These are phyloP conservation scores for Trematomus loennbergii DNA, from an alignment of 2,113 vertebrate species.

Conservation along the genomic window DNA sequence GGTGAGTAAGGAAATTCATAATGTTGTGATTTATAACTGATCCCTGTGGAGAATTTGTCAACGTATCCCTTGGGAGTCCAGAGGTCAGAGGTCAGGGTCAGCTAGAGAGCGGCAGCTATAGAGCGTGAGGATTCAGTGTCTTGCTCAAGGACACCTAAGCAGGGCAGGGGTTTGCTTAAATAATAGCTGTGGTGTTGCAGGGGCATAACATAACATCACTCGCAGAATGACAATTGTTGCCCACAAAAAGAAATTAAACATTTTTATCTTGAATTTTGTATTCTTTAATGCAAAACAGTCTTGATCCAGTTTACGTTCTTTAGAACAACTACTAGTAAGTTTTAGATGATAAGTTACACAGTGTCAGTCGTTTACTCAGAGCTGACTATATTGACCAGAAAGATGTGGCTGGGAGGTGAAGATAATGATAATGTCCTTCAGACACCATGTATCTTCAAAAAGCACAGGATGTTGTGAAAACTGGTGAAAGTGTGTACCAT, in stretches of 20 bases:
- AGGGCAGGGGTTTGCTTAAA: not conserved
- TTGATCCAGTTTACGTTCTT: not conserved
- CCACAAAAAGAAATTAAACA: too few species aligned
- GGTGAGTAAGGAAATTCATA: not conserved
- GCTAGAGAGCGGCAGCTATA: constrained; percentile 1
- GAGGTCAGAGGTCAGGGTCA: constrained; percentile 13
- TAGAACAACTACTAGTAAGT: not conserved
- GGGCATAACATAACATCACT: not conserved
- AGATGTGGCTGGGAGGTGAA: constrained; percentile 5
- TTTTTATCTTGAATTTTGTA: too few species aligned
- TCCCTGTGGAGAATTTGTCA: constrained; percentile 2
- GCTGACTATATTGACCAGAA: not conserved
- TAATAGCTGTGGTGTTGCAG: not conserved
- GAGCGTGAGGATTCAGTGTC: not conserved
- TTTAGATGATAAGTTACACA: not conserved
- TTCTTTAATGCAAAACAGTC: not conserved
- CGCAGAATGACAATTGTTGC: not conserved
- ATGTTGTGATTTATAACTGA: constrained; percentile 1
- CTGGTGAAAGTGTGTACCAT: constrained; percentile 18
- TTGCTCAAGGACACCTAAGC: constrained; percentile 4
- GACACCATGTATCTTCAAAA: constrained; percentile 13
- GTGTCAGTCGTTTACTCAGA: not conserved
- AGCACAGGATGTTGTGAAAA: not conserved
- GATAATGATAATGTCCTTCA: constrained; percentile 10
- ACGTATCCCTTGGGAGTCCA: not conserved